Evolutionary conservation across 1,140 invertebrate species (phyloP).

Genomic region (Mercenaria mercenaria): DNA sequence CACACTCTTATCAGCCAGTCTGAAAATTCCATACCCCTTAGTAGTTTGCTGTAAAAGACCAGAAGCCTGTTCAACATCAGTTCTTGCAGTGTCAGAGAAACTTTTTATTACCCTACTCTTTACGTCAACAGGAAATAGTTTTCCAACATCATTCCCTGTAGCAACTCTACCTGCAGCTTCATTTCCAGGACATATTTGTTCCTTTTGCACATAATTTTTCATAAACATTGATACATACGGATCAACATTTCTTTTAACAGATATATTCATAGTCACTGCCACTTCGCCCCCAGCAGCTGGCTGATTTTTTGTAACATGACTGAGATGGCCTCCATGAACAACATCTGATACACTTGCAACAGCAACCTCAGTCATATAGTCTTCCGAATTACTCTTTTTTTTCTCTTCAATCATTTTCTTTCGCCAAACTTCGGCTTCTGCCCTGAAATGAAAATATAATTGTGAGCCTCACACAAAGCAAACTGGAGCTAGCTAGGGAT

Average conservation of each 20-base stretch:
- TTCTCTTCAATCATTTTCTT: conserved; percentile 4
- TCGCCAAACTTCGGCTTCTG: not conserved
- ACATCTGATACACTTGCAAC: not conserved
- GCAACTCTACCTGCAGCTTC: too few species aligned
- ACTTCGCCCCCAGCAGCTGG: not conserved
- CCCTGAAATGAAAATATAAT: not conserved
- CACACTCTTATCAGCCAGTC: not conserved
- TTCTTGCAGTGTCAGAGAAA: not conserved
- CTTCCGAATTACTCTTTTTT: not conserved
- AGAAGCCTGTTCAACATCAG: not conserved
- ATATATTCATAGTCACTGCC: not conserved
- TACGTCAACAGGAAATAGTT: too few species aligned
- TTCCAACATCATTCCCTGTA: too few species aligned
- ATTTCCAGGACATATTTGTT: too few species aligned
- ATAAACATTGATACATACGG: not conserved
- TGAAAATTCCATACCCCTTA: not conserved
- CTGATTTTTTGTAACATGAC: not conserved
- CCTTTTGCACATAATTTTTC: not conserved
- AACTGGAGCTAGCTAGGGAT: too few species aligned
- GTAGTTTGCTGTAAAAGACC: not conserved
- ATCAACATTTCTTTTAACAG: not conserved
- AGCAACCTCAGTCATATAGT: not conserved
- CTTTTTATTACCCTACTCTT: too few species aligned
- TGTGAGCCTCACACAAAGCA: too few species aligned
- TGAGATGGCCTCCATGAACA: not conserved